Percentiles rank a stretch among this genome's conserved stretches.
Evolutionary conservation across 2,888 invertebrate genomes (phyloP).

Genomic region (Cyclophora albipunctata): DNA sequence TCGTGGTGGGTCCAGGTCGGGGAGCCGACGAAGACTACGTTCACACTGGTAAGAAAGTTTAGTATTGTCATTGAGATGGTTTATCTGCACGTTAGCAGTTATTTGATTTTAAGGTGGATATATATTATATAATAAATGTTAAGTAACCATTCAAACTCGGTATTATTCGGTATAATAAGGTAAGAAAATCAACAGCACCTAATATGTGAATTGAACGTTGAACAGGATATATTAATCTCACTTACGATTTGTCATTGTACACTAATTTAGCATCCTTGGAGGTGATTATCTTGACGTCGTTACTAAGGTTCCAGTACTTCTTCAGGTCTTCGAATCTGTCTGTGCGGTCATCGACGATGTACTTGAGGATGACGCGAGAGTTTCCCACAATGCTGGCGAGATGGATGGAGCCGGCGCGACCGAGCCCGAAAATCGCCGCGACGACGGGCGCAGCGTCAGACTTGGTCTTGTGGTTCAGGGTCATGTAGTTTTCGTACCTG

Average conservation of each 20-base stretch:
- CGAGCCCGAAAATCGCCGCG: constrained; percentile 75
- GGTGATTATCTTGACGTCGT: constrained; percentile 58
- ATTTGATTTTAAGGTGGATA: too few relatives aligned
- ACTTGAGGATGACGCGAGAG: constrained; percentile 66
- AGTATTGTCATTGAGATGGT: not conserved
- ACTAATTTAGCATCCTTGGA: constrained; percentile 63
- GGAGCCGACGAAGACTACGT: constrained; percentile 69
- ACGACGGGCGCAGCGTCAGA: constrained; percentile 39
- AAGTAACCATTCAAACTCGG: not conserved
- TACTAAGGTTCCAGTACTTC: constrained; percentile 64
- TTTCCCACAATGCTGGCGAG: constrained; percentile 62
- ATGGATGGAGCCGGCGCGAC: constrained; percentile 78
- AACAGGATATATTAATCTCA: not conserved
- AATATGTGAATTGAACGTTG: too few relatives aligned
- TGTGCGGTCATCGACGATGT: constrained; percentile 72
- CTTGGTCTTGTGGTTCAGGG: constrained; percentile 31
- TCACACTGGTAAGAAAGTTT: constrained; percentile 19
- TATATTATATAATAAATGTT: too few relatives aligned
- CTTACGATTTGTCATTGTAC: constrained; percentile 70
- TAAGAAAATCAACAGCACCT: too few relatives aligned
- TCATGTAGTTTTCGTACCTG: constrained; percentile 59
- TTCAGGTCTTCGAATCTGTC: constrained; percentile 57
- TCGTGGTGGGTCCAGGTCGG: constrained; percentile 77
- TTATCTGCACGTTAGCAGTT: too few relatives aligned
- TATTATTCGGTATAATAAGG: too few relatives aligned